Evolutionary conservation across 2,888 invertebrate species (phyloP), one percentile per base, ranked within the genome.

Genomic region (Bombyx huttoni): DNA sequence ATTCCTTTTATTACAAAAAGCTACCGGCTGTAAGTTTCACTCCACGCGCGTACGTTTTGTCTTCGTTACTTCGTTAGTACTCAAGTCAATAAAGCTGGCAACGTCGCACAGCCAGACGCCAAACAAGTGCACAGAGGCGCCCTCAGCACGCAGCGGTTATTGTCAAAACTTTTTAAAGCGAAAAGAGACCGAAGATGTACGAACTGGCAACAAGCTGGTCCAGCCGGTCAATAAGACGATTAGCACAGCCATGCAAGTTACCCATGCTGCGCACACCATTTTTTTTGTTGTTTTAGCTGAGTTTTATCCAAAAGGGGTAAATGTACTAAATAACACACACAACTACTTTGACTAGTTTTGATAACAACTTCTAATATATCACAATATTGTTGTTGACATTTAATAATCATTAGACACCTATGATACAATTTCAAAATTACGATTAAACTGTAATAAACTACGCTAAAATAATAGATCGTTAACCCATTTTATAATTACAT

Each of bases 141-240:
- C 89, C 87, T 73, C 89, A 83, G 84, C 89, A 82, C 89, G 87
- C 89, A 88, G 86, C 84, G 88, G 87, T 70, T 70, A 69, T 68
- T 72, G 72, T 67, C 64, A 71, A 76, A 81, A 80, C 70, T 67
- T 70, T 70, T 77, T 72, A 77, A 74, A 63, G 58, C 69, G 86
- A 83, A 80, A 70, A 68, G 72, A 67, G 70, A 68, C 73, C 81
- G 84, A 84, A 69, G 66, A 59, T 77, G 79, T 81, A 81, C 84
- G 83, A 84, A 80, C 78, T 74, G 81, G 84, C 82, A 81, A 86
- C 87, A 79, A 78, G 71, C 78, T 67, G 78, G 85, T 83, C 82
- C 84, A 84, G 86, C 88, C 88, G 88, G 88, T 88, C 88, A 88
- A 88, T 88, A 88, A 83, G 85, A 81, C 80, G 82, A 85, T 85